phyloP scores from a whole-genome alignment of 2,113 vertebrate species.

The Forbesichthys papilliferus region DNA sequence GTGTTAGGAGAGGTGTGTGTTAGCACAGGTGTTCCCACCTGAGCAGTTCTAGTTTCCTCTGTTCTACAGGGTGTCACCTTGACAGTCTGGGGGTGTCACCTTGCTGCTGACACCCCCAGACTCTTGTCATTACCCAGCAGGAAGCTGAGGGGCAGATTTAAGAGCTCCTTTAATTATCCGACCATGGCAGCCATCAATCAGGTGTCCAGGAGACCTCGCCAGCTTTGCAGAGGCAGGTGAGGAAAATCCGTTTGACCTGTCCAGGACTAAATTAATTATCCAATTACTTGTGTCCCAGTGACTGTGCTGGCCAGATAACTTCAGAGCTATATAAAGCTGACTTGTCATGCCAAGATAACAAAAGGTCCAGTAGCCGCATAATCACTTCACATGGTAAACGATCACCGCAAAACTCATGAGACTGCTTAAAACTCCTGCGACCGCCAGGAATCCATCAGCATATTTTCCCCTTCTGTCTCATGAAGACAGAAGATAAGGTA shows the following conservation, averaged over 20 bases:
- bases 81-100: no score
- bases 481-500: slow-evolving; percentile 29
- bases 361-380: slow-evolving; percentile 60
- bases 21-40: no score
- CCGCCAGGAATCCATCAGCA: slow-evolving; percentile 51
- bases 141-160: neutral
- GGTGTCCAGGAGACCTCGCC: slow-evolving; percentile 50
- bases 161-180: slow-evolving; percentile 50
- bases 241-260: slow-evolving; percentile 75
- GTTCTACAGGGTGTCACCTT: no score
- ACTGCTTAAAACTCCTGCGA: slow-evolving; percentile 34
- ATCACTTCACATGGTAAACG: slow-evolving; percentile 65
- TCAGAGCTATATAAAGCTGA: slow-evolving; percentile 70
- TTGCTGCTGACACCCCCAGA: no score
- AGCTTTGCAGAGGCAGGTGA: slow-evolving; percentile 48
- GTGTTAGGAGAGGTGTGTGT: no score
- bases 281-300: slow-evolving; percentile 73
- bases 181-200: slow-evolving; percentile 70
- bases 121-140: slow-evolving; percentile 3
- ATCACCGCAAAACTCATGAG: slow-evolving; percentile 49
- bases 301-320: slow-evolving; percentile 74
- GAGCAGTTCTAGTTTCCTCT: no score
- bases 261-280: slow-evolving; percentile 78
- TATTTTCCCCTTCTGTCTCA: slow-evolving; percentile 31
- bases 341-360: slow-evolving; percentile 70